Conservation (phyloP, 1,140 invertebrate genomes). For the Ceratitis capitata region DNA sequence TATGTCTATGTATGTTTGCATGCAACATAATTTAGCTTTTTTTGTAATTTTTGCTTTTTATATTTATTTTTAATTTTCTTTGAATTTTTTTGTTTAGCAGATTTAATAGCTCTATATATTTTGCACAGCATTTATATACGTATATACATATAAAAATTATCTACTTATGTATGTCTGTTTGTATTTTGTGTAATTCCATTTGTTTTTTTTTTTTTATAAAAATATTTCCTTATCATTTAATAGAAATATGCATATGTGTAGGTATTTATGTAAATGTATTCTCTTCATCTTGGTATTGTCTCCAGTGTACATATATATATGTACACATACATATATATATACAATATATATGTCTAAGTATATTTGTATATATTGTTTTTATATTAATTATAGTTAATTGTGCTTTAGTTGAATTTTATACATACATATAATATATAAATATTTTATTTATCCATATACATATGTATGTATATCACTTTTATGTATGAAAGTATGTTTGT, state of each 20-base stretch:
- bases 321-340: neutral
- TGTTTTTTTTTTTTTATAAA: slow-evolving; percentile 7
- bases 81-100: neutral
- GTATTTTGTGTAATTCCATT: neutral
- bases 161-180: neutral
- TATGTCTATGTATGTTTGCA: neutral
- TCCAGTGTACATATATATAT: neutral
- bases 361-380: too few relatives aligned
- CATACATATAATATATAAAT: neutral
- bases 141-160: slow-evolving; percentile 20
- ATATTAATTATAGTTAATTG: neutral
- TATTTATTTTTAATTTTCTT: neutral
- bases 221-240: neutral
- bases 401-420: neutral
- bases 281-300: too few relatives aligned
- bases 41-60: neutral
- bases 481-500: too few relatives aligned
- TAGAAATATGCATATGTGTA: slow-evolving; percentile 37
- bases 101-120: neutral
- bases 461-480: too few relatives aligned
- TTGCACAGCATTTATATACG: slow-evolving; percentile 31
- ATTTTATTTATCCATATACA: neutral
- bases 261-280: slow-evolving; percentile 11
- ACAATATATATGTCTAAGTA: neutral
- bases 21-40: neutral